Evolutionary conservation across 2,888 invertebrate genomes (phyloP), one percentile per base, ranked within the genome.

Genomic region (Fragum sueziense): DNA sequence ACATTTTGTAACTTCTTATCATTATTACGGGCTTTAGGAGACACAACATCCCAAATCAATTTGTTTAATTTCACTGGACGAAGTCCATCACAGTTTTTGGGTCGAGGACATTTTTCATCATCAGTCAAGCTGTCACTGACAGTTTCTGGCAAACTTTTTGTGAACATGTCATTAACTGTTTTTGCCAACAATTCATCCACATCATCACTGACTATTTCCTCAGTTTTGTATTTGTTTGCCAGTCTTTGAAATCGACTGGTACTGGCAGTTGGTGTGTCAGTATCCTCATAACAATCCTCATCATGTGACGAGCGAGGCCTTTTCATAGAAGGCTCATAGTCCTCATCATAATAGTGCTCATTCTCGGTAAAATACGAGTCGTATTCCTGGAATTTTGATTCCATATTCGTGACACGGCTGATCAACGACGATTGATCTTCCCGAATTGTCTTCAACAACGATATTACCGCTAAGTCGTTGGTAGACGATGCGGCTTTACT

Each of bases 101-200:
- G 65, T 37, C 65, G 17, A 33, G 65, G 65, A 11, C 34, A 65
- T 20, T 34, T 34, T 33, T 65, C 65, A 65, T 65, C 65, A 17
- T 65, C n/a, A 9, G 25, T 34, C 65, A 34, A n/a, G 14, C 27
- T 37, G 7, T 65, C 65, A 65, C 25, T n/a, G n/a, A 34, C n/a
- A 34, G 31, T 22, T 34, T 65, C 65, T 22, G 17, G n/a, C 31
- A 65, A 9, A 6, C 68, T 25, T 20, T 68, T 68, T 3, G n/a
- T 47, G 47, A 68, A 68, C 14, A 68, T 22, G 47, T 68, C 68
- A 47, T 22, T 47, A 6, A 68, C 68, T 22, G 14, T 57, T 1
- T 54, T 22, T 7, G 70, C 68, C 20, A 41, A 25, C 47, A 27
- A 4, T 22, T 6, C 7, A 34, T 65, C 65, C 33, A 65, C 65